phyloP scores from a whole-genome alignment of 1,140 invertebrate genomes.

The Colletes latitarsis region DNA sequence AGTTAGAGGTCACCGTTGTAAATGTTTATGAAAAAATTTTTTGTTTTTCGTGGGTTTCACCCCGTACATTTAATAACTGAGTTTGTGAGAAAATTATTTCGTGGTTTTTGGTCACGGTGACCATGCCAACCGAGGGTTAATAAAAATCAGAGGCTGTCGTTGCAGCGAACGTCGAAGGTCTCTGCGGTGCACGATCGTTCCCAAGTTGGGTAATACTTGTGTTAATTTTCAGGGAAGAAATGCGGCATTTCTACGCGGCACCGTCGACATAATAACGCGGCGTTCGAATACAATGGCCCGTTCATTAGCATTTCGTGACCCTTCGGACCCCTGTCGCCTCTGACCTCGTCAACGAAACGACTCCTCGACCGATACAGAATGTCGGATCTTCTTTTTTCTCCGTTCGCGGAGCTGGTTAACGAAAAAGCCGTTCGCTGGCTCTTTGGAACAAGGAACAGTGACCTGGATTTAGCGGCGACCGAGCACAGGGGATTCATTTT shows the following conservation, averaged over 20 bases:
- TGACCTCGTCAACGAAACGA: conserved; percentile 55
- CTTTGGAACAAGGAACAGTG: conserved; percentile 11
- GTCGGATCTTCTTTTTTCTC: conserved; percentile 2
- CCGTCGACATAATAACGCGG: conserved; percentile 52
- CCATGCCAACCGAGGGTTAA: no score
- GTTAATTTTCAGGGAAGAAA: conserved; percentile 9
- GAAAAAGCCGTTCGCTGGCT: conserved; percentile 15
- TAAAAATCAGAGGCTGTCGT: no score
- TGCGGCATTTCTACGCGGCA: neutral
- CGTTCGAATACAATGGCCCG: conserved; percentile 64
- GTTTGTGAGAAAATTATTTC: no score
- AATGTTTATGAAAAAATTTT: no score
- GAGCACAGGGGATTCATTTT: neutral
- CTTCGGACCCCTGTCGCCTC: conserved; percentile 56
- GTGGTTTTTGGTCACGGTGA: no score
- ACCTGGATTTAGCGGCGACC: neutral
- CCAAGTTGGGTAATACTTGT: no score
- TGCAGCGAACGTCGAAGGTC: no score
- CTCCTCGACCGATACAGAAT: conserved; percentile 36
- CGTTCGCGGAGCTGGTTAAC: conserved; percentile 33
- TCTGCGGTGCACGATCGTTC: no score
- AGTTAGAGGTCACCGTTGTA: no score
- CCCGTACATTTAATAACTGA: no score
- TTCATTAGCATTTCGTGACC: conserved; percentile 62
- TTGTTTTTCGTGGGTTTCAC: no score